phyloP scores from a whole-genome alignment of 1,140 invertebrate species.

The Drosophila neocordata region DNA sequence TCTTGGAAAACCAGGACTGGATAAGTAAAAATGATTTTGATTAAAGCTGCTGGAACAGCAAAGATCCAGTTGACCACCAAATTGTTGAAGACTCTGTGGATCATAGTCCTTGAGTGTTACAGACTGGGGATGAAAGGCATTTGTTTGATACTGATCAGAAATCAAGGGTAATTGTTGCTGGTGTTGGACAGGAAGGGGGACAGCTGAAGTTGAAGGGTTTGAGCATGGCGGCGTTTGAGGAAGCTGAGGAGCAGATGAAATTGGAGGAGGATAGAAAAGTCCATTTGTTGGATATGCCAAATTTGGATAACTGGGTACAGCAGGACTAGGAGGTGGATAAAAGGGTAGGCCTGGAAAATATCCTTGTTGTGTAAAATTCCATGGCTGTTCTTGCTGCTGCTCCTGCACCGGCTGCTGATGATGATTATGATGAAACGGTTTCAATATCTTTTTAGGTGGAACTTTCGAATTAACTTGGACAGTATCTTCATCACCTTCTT shows the following conservation, averaged over 20 bases:
- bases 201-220: slow-evolving; percentile 8
- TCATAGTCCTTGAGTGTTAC: slow-evolving; percentile 67
- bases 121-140: slow-evolving; percentile 48
- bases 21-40: slow-evolving; percentile 83
- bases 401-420: slow-evolving; percentile 37
- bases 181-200: slow-evolving; percentile 11
- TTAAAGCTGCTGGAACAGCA: slow-evolving; percentile 83
- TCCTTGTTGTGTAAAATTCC: slow-evolving; percentile 37
- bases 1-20: slow-evolving; percentile 85
- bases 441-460: slow-evolving; percentile 46
- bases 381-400: slow-evolving; percentile 18
- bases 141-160: slow-evolving; percentile 61
- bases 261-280: background rate
- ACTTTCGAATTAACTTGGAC: slow-evolving; percentile 55
- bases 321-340: background rate
- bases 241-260: slow-evolving; percentile 15
- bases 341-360: slow-evolving; percentile 2
- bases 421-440: slow-evolving; percentile 34
- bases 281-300: slow-evolving; percentile 6
- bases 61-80: slow-evolving; percentile 49
- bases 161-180: slow-evolving; percentile 56
- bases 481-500: slow-evolving; percentile 60
- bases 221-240: slow-evolving; percentile 7
- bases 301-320: background rate
- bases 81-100: slow-evolving; percentile 56